A percentile compares a stretch with the other conserved stretches of the same genome.
phyloP scores from a whole-genome alignment of 2,113 vertebrate genomes.

The Rhineura floridana region DNA sequence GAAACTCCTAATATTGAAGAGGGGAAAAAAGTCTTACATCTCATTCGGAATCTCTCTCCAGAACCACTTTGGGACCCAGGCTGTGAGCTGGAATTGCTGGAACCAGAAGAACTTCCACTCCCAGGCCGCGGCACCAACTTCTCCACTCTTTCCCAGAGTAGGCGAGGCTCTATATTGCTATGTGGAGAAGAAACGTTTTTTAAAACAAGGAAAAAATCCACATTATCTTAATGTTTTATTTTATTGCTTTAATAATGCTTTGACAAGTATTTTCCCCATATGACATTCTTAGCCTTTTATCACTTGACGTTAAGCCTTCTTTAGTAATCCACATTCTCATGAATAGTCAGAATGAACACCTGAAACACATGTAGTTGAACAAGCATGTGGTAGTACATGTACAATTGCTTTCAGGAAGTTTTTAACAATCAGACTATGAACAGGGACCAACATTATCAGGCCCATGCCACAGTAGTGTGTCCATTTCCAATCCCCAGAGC shows the following conservation, averaged over 20 bases:
- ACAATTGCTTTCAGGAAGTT: not conserved
- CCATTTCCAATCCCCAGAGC: not conserved
- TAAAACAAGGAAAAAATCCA: not conserved
- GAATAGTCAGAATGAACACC: not conserved
- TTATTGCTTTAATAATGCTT: not conserved
- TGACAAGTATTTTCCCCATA: not conserved
- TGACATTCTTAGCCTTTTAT: not conserved
- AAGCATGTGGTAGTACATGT: not conserved
- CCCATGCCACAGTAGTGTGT: not conserved
- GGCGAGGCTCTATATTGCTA: slow-evolving; percentile 90
- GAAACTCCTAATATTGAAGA: fast-evolving
- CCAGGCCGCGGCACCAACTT: slow-evolving; percentile 90
- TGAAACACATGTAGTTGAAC: not conserved
- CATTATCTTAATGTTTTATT: not conserved
- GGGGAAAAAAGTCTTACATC: slow-evolving; percentile 82
- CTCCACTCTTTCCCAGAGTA: slow-evolving; percentile 96
- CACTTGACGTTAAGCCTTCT: not conserved
- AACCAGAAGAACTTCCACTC: slow-evolving; percentile 94
- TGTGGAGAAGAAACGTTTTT: slow-evolving; percentile 10
- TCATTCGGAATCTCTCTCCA: slow-evolving; percentile 90
- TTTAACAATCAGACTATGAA: not conserved
- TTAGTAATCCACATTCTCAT: not conserved
- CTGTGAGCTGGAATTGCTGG: slow-evolving; percentile 93
- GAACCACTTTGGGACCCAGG: slow-evolving; percentile 92
- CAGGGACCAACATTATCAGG: not conserved